Percentiles rank a stretch among this genome's conserved stretches.
phyloP scores from a whole-genome alignment of 2,797 vertebrate genomes.

The Sebastes goodei region DNA sequence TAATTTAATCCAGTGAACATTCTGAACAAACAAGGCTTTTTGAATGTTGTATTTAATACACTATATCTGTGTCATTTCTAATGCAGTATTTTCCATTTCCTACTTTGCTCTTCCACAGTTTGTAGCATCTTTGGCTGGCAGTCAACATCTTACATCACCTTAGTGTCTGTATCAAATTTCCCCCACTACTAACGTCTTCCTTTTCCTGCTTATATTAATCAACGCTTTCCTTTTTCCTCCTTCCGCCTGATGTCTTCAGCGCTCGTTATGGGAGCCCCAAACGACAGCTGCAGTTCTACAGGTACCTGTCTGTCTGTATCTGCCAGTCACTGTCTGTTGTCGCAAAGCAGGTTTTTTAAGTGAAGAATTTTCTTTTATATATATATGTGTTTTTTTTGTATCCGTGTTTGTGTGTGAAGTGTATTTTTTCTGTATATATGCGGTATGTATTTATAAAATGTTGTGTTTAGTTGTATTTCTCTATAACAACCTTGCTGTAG shows the following conservation, averaged over 20 bases:
- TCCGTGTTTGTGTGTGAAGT: neutral
- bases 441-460: neutral
- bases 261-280: slow-evolving; percentile 99
- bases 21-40: neutral
- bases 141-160: neutral
- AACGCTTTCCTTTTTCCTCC: slow-evolving; percentile 71
- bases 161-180: slow-evolving; percentile 13
- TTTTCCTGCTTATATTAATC: slow-evolving; percentile 59
- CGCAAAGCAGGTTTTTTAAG: neutral
- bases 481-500: slow-evolving; percentile 39
- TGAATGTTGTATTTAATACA: neutral
- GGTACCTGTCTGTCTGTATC: slow-evolving; percentile 84
- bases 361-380: neutral
- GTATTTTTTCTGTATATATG: neutral
- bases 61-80: neutral
- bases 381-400: neutral
- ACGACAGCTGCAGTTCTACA: slow-evolving; percentile 99
- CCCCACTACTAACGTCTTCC: slow-evolving; percentile 51
- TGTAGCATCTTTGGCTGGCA: neutral
- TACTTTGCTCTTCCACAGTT: neutral
- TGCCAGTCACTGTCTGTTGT: neutral
- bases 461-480: neutral
- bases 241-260: slow-evolving; percentile 86
- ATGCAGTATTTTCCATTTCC: neutral
- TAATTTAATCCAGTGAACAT: neutral